Base-by-base conservation (phyloP, 2,888 invertebrate genomes). In the Hypena proboscidalis region DNA sequence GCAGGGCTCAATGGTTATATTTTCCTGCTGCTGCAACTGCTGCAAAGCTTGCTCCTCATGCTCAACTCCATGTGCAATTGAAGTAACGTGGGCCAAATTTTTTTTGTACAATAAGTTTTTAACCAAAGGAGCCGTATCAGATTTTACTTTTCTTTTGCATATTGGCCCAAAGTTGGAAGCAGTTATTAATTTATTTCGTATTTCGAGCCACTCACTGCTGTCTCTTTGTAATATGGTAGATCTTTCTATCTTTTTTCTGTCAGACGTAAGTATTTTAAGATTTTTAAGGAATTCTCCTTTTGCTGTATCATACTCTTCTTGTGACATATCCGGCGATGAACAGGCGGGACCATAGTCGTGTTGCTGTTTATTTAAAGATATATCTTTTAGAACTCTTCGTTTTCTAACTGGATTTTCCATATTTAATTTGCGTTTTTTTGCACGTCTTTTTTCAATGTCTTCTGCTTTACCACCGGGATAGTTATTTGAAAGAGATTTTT, bases 141-240 rank as follows among this genome's bases (percentile, higher is more conserved):
- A 7, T n/a, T n/a, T n/a, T 6, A 10, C 2, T 7, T 20, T 21
- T 4, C 41, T 5, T 23, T 41, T 34, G 6, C 29, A 23, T n/a
- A 34, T 19, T 19, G 23, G 27, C 6, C 34, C 29, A 19, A 34
- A 41, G 9, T 41, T 41, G 2, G 41, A 41, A 0, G 34, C 41
- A 9, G 34, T 40, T 5, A 33, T n/a, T 9, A 40, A 14, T 7
- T 32, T 40, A 7, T 26, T 8, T 1, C 32, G 2, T 2, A 30
- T 7, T 14, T 37, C 30, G 0, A 35, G 9, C 41, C 30, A 42
- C 8, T 42, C 35, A 9, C 30, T 23, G 25, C 22, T 14, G 17
- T 29, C 29, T 4, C 29, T 30, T 30, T 42, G 23, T 3, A 37
- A 17, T 4, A 38, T 23, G 1, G 37, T 38, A 1, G 2, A 3